phyloP scores from a whole-genome alignment of 2,797 vertebrate species.

The Tympanoctomys barrerae region DNA sequence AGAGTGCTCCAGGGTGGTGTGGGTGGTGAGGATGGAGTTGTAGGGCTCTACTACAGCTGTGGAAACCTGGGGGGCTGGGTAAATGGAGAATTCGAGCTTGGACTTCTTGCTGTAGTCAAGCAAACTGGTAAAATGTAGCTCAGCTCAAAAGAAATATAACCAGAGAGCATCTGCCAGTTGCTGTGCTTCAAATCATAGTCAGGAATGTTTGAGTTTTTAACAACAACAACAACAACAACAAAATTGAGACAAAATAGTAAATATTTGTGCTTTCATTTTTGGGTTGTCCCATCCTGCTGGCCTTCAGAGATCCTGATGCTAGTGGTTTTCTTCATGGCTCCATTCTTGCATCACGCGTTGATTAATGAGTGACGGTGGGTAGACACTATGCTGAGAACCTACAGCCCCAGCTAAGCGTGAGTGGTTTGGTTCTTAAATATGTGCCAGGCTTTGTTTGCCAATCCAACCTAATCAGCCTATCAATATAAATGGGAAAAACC shows the following conservation, averaged over 20 bases:
- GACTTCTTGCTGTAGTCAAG: no score
- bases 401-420: not conserved
- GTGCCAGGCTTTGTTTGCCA: not conserved
- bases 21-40: no score
- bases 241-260: not conserved
- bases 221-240: not conserved
- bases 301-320: not conserved
- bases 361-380: not conserved
- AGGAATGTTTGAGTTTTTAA: not conserved
- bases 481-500: slow-evolving; percentile 1
- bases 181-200: not conserved
- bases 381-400: not conserved
- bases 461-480: not conserved
- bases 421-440: not conserved
- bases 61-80: no score
- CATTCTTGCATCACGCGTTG: not conserved
- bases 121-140: not conserved
- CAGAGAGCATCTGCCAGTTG: not conserved
- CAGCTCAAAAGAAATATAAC: not conserved
- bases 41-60: no score
- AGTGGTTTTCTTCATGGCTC: not conserved
- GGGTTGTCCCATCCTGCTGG: not conserved
- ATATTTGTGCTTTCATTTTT: not conserved
- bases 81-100: no score
- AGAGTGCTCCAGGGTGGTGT: no score